These are phyloP conservation scores for Rhadina sibilatrix DNA, from an alignment of 2,113 vertebrate species.

Conservation along the genomic window DNA sequence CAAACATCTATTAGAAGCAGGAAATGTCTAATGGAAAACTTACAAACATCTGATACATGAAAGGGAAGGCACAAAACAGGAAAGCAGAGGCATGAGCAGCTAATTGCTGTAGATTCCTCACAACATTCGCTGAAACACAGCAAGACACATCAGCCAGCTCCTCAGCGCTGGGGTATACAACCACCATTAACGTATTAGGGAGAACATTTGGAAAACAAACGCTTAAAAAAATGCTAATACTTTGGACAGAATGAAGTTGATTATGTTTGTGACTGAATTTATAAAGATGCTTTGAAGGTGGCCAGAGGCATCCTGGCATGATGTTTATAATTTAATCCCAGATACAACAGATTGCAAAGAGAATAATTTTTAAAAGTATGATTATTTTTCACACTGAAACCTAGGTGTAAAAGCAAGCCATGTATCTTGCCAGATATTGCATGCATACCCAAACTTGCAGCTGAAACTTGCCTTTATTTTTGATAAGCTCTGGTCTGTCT, in stretches of 20 bases:
- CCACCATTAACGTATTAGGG: conserved; percentile 31
- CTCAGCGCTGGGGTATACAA: conserved; percentile 13
- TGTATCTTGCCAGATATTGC: background rate
- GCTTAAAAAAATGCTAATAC: background rate
- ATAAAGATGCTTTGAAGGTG: conserved; percentile 29
- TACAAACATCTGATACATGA: conserved; percentile 75
- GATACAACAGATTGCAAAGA: background rate
- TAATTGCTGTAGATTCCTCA: conserved; percentile 68
- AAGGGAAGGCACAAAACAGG: conserved; percentile 70
- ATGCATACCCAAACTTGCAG: background rate
- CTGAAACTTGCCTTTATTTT: background rate
- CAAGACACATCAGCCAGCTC: conserved; percentile 39
- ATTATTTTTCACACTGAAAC: background rate
- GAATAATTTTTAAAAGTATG: background rate
- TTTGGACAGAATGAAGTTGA: background rate
- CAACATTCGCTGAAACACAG: conserved; percentile 54
- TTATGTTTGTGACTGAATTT: background rate
- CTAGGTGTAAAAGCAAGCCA: background rate
- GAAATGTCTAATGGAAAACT: conserved; percentile 75
- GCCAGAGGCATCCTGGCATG: background rate
- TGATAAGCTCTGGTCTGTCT: background rate
- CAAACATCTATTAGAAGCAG: conserved; percentile 73
- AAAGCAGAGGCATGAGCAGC: conserved; percentile 70
- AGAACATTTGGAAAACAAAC: background rate
- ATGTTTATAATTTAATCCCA: conserved; percentile 8